phyloP scores from a whole-genome alignment of 1,140 invertebrate species.

The Nomia melanderi region DNA sequence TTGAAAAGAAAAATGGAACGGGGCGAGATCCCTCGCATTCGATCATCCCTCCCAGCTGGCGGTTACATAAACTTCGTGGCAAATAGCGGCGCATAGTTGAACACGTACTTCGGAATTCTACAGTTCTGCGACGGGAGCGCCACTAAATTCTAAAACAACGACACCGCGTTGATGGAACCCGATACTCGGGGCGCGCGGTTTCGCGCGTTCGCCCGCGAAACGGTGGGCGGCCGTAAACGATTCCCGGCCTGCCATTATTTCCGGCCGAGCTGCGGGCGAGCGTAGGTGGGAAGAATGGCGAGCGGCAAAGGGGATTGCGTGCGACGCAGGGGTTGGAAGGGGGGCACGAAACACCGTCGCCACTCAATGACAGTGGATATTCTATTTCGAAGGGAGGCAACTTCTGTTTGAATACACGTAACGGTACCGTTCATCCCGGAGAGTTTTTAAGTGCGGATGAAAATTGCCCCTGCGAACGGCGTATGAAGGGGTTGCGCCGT shows the following conservation, averaged over 20 bases:
- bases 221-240: conserved; percentile 19
- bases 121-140: background rate
- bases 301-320: no score
- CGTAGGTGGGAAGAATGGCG: background rate
- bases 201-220: background rate
- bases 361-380: conserved; percentile 25
- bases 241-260: conserved; percentile 10
- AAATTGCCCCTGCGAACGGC: conserved; percentile 26
- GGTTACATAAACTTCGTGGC: background rate
- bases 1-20: background rate
- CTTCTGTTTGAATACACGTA: conserved; percentile 39
- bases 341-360: conserved; percentile 19
- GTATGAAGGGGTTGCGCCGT: background rate
- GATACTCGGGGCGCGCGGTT: conserved; percentile 10
- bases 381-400: conserved; percentile 32
- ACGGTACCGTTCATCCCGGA: conserved; percentile 19
- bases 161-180: background rate
- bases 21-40: background rate
- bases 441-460: conserved; percentile 36
- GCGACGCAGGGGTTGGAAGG: no score
- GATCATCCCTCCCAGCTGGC: background rate
- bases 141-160: conserved; percentile 24
- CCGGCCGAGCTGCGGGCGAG: no score
- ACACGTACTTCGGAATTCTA: conserved; percentile 21
- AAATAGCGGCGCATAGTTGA: background rate